Evolutionary conservation across 1,140 invertebrate species (phyloP), one percentile per base, ranked within the genome.

Genomic region (Penaeus japonicus): DNA sequence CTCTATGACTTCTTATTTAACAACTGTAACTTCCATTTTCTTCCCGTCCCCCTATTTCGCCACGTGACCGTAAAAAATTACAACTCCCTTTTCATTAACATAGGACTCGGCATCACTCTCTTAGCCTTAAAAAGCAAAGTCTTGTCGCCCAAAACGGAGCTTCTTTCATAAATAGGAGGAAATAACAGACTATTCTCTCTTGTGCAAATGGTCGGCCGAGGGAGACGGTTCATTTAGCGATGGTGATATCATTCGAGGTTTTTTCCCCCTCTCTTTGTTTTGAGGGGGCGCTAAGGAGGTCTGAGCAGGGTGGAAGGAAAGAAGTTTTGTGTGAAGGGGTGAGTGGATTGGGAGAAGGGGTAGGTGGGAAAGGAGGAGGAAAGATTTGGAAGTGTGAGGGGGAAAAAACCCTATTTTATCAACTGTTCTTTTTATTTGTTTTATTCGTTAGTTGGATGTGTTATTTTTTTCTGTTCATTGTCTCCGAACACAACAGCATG

Each of bases 161-260:
- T 55, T 80, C 85, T 86, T 87, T 87, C 80, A 80, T 78, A 87
- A 87, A 87, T 87, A 87, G n/a, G 24, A 80, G 85, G 77, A 55
- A 87, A 87, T 87, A 87, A 81, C 78, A 35, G 53, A 39, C 30
- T 55, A 70, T 30, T 77, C 84, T 77, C 24, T 73, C 24, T 27
- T 54, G 70, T 85, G 84, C 84, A 85, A 77, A 85, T 75, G 84
- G 84, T 53, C 24, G 22, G 22, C 39, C 24, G 22, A 10, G 22
- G 32, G 59, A 59, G 62, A 32, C 27, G 27, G 27, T 59, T 65
- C 57, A 65, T 84, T 65, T 39, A 62, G 82, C 27, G 32, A 17
- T 65, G 18, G 32, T n/a, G n/a, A 47, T 30, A 59, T 54, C n/a
- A 54, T 47, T 62, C 32, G 22, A 54, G 57, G n/a, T n/a, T 62